Base-by-base conservation (phyloP, 2,888 invertebrate genomes). In the Selenia dentaria region DNA sequence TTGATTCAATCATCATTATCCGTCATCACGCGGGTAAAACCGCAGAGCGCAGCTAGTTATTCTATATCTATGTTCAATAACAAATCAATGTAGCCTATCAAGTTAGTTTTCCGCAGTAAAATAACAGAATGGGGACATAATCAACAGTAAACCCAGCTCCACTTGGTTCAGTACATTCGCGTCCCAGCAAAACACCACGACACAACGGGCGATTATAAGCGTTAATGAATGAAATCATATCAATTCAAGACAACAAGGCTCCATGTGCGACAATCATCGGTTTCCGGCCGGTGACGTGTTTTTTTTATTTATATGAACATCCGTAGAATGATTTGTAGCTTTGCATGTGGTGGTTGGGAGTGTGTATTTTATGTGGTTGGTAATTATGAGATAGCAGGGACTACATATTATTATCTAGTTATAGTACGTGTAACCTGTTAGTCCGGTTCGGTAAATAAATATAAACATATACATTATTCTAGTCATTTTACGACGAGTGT, bases 141-240 rank as follows among this genome's bases (percentile, higher is more conserved):
- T 1, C 6, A 8, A 2, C 12, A 12, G 10, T 12, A 1, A n/a
- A 18, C 10, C 18, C 18, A 31, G 9, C 1, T 9, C 6, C 9
- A 10, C 10, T 5, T 31, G 9, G 1, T 16, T 31, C 12, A 12
- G 24, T n/a, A 20, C 26, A 38, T 33, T 39, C 33, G 41, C 32
- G 38, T 34, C 22, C 22, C 38, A 43, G 22, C 32, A 37, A 9
- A 36, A 26, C 43, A 39, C 18, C 18, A 33, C 22, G 8, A 3
- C 22, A 54, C 49, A 50, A 51, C 45, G 56, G 51, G 39, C 51
- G 63, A 65, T 72, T 70, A 76, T 52, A 59, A 61, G 59, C 46
- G 57, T 59, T 73, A 73, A 80, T 81, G 81, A 80, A 80, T 79
- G 78, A 80, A 84, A 83, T 82, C 82, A 76, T 84, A 73, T 76